Evolutionary conservation across 1,140 invertebrate species (phyloP), one percentile per base, ranked within the genome.

Genomic region (Polypedilum vanderplanki): DNA sequence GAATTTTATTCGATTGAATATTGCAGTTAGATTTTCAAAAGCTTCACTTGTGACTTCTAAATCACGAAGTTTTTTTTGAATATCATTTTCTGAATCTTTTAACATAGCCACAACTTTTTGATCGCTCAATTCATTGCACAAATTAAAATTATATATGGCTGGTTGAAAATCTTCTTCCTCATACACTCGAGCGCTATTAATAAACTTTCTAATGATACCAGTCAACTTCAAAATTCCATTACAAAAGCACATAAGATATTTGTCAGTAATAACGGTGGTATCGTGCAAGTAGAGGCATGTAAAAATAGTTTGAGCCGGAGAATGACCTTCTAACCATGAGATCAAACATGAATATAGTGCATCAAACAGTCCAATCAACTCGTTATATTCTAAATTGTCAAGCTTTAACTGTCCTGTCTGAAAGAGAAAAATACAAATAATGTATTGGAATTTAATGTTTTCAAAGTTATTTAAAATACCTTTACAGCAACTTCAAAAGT

Each of bases 81-180:
- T 81, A 75, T 97, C 94, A 78, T 98, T 96, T 81, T 98, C 96
- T 22, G 96, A 91, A 83, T 98, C 95, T 79, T 92, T 88, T 67
- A 98, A 84, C 88, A 94, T 91, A 0, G 90, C 88, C 75, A 91
- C 88, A 74, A 91, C 91, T 78, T 91, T 89, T 64, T 90, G 86
- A 80, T 97, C 94, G 18, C 90, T 91, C 9, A 97, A 88, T 80
- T 97, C 93, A 57, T 89, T 87, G 70, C 81, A 91, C 77, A 97
- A 85, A 80, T 91, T 88, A 83, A 96, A 97, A n/a, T 94, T 94
- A 84, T 97, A 98, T 17, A 91, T 90, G 81, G 94, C 91, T 40
- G 93, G 90, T 83, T 98, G 94, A 83, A 98, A 98, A 82, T 98
- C 96, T 85, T 98, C 97, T 83, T 98, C 94, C 85, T 95, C 93